A percentile compares a stretch with the other conserved stretches of the same genome.
Conservation (phyloP, 2,888 invertebrate species). For the Melipona bicolor region DNA sequence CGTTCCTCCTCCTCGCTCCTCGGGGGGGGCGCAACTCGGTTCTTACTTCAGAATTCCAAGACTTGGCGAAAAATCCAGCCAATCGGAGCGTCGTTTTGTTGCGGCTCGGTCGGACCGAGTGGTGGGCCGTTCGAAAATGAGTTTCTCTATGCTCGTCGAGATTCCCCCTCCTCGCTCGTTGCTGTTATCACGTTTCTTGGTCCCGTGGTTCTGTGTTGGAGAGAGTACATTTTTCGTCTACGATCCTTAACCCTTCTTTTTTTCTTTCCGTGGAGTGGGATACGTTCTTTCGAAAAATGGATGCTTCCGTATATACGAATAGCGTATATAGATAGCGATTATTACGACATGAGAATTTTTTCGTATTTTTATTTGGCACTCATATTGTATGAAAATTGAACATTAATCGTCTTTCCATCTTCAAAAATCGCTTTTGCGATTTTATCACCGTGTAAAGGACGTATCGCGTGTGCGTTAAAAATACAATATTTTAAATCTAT, state of each 20-base stretch:
- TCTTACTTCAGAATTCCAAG: constrained; percentile 52
- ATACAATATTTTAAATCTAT: too few relatives aligned
- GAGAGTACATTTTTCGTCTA: constrained; percentile 20
- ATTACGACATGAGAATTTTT: too few relatives aligned
- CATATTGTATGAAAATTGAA: too few relatives aligned
- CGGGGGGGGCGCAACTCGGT: background rate
- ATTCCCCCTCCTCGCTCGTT: background rate
- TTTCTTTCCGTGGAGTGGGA: too few relatives aligned
- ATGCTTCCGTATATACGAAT: too few relatives aligned
- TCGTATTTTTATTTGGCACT: too few relatives aligned
- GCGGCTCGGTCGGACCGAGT: constrained; percentile 32
- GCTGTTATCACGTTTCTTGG: background rate
- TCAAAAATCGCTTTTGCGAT: too few relatives aligned
- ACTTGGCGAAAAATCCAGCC: constrained; percentile 26
- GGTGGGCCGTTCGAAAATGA: constrained; percentile 22
- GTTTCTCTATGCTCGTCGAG: background rate
- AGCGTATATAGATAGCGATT: too few relatives aligned
- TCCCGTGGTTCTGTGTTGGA: background rate
- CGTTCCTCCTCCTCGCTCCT: background rate
- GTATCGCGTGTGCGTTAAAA: too few relatives aligned
- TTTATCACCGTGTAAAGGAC: too few relatives aligned
- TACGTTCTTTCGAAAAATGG: too few relatives aligned
- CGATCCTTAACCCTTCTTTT: background rate
- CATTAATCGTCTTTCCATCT: too few relatives aligned
- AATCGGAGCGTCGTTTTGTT: constrained; percentile 47